Percentiles rank a stretch among this genome's conserved stretches.
These are phyloP conservation scores for Lates calcarifer DNA, from an alignment of 2,113 vertebrate genomes.

Conservation along the genomic window DNA sequence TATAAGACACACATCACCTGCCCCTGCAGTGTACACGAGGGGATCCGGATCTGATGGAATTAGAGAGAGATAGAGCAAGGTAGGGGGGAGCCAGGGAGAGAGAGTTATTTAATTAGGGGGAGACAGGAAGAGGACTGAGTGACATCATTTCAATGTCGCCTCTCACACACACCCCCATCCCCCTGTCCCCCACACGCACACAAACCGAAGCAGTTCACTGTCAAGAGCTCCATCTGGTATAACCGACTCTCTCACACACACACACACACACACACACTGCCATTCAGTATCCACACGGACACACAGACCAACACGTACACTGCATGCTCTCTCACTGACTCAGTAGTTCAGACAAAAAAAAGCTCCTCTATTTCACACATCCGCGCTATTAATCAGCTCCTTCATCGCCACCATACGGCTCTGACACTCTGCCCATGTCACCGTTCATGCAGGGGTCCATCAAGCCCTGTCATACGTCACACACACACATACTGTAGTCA, in stretches of 20 bases:
- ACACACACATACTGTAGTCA: constrained; percentile 25
- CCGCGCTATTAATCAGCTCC: constrained; percentile 48
- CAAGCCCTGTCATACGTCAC: constrained; percentile 15
- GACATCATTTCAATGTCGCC: constrained; percentile 77
- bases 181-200: not conserved
- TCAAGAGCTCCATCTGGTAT: constrained; percentile 76
- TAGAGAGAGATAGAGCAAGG: constrained; percentile 47
- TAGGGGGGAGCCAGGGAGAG: constrained; percentile 35
- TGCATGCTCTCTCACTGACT: constrained; percentile 39
- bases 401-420: constrained; percentile 47
- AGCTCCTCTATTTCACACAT: constrained; percentile 48
- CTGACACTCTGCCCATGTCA: constrained; percentile 53
- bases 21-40: constrained; percentile 25
- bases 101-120: constrained; percentile 74
- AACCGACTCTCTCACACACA: too few species aligned
- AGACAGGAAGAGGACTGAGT: constrained; percentile 74
- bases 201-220: constrained; percentile 47
- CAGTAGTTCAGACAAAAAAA: constrained; percentile 37
- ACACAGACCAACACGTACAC: constrained; percentile 31
- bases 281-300: constrained; percentile 18
- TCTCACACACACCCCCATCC: not conserved
- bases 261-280: not conserved
- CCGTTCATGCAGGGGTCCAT: constrained; percentile 28
- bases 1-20: constrained; percentile 46
- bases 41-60: constrained; percentile 75